Evolutionary conservation across 1,140 invertebrate genomes (phyloP).

Genomic region (Zelostemma sp.): DNA sequence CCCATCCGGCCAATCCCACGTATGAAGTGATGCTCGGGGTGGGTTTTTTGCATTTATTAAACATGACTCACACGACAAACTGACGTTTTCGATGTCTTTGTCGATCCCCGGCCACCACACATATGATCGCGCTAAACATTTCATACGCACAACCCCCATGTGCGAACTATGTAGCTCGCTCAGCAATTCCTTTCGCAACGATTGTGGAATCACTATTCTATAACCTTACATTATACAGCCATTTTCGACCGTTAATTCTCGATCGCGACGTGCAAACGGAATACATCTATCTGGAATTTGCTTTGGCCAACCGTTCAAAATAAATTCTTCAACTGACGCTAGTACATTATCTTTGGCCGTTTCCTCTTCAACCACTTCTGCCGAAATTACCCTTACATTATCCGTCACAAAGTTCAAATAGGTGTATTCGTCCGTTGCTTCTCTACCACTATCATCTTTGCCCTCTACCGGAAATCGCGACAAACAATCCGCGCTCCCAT

Average conservation of each 20-base stretch:
- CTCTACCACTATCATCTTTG: neutral
- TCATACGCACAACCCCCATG: conserved; percentile 53
- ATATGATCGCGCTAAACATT: conserved; percentile 49
- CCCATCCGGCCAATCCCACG: conserved; percentile 45
- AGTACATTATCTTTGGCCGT: conserved; percentile 25
- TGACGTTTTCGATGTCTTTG: conserved; percentile 32
- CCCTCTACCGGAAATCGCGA: too few relatives aligned
- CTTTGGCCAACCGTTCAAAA: conserved; percentile 27
- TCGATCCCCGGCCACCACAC: conserved; percentile 45
- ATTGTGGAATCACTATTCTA: neutral
- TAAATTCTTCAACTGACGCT: conserved; percentile 20
- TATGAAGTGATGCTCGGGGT: conserved; percentile 41
- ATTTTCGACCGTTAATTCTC: neutral
- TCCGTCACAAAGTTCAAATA: conserved; percentile 21
- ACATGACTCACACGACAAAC: conserved; percentile 27
- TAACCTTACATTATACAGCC: conserved; percentile 1
- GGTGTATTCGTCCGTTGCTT: conserved; percentile 11
- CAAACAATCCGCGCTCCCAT: conserved; percentile 51
- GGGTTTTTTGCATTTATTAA: conserved; percentile 40
- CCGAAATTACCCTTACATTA: conserved; percentile 15
- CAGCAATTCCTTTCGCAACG: conserved; percentile 3
- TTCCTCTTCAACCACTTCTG: conserved; percentile 4
- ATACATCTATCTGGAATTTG: conserved; percentile 7
- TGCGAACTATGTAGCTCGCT: conserved; percentile 26
- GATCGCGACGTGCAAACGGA: neutral